A percentile compares a stretch with the other conserved stretches of the same genome.
phyloP scores from a whole-genome alignment of 2,888 invertebrate species.

The Acanthopleura granulata region DNA sequence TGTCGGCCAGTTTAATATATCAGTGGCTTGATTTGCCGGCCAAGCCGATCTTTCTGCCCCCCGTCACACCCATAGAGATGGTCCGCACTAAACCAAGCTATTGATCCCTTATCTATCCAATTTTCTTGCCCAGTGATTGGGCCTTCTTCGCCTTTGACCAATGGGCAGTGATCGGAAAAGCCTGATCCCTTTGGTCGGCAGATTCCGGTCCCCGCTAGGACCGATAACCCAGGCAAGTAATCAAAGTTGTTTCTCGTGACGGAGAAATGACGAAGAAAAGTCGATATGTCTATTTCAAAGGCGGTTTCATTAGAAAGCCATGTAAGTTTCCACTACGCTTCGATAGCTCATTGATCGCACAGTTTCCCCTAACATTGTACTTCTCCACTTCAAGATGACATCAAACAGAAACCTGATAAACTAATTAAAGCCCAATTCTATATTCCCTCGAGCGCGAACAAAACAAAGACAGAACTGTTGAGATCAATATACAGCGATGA shows the following conservation, averaged over 20 bases:
- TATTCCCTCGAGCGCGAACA: too few relatives aligned
- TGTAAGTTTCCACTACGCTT: background rate
- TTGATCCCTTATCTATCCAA: background rate
- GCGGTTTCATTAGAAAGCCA: slow-evolving; percentile 14
- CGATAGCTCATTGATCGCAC: background rate
- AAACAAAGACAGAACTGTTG: too few relatives aligned
- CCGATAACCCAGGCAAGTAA: background rate
- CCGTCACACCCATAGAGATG: too few relatives aligned
- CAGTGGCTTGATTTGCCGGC: background rate
- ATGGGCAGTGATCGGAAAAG: background rate
- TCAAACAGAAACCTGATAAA: too few relatives aligned
- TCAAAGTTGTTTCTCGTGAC: background rate
- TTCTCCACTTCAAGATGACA: too few relatives aligned
- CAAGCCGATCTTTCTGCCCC: too few relatives aligned
- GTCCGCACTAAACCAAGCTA: too few relatives aligned
- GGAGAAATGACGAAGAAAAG: background rate
- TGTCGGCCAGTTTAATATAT: background rate
- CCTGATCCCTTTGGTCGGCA: background rate
- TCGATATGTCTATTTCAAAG: slow-evolving; percentile 7
- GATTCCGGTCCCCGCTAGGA: background rate
- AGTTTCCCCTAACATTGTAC: background rate
- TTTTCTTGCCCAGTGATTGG: background rate
- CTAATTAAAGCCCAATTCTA: too few relatives aligned
- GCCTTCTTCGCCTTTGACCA: background rate
- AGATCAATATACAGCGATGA: too few relatives aligned